Conservation (phyloP, 2,113 vertebrate species). For the Syngnathus scovelli region DNA sequence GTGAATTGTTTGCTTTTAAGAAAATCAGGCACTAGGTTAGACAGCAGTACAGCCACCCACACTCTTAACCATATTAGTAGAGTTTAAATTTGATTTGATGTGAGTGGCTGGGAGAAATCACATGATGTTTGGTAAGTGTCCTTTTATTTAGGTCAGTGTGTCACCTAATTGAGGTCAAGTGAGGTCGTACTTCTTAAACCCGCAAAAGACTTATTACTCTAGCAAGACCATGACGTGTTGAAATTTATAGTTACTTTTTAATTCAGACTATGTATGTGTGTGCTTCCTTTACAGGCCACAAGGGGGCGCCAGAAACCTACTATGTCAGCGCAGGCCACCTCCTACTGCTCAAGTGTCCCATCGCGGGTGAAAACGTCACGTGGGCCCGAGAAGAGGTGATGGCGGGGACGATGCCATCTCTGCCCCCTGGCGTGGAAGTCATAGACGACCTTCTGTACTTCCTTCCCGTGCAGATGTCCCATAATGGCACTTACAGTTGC, state of each 20-base stretch:
- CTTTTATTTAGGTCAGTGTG: background rate
- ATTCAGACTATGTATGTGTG: too few relatives aligned
- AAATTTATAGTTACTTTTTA: too few relatives aligned
- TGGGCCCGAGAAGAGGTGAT: slow-evolving; percentile 40
- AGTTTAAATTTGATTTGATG: too few relatives aligned
- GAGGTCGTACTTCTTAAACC: background rate
- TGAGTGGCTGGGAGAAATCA: background rate
- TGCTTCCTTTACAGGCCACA: slow-evolving; percentile 22
- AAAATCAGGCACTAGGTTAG: background rate
- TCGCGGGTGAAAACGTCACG: slow-evolving; percentile 14
- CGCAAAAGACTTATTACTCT: background rate
- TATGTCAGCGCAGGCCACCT: slow-evolving; percentile 41
- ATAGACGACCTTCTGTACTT: slow-evolving; percentile 51
- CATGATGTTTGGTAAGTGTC: background rate
- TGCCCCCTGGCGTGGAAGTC: slow-evolving; percentile 45
- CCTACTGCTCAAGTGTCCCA: slow-evolving; percentile 44
- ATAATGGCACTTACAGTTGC: slow-evolving; percentile 63
- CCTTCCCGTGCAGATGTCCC: slow-evolving; percentile 42
- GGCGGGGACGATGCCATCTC: background rate
- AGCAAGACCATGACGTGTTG: background rate
- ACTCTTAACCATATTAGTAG: too few relatives aligned
- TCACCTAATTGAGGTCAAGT: background rate
- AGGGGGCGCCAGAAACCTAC: slow-evolving; percentile 12
- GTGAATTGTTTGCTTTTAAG: background rate
- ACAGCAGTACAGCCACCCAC: too few relatives aligned